Percentiles rank a stretch among this genome's conserved stretches.
Conservation (phyloP, 2,797 vertebrate genomes). For the Loris lydekkerianus region DNA sequence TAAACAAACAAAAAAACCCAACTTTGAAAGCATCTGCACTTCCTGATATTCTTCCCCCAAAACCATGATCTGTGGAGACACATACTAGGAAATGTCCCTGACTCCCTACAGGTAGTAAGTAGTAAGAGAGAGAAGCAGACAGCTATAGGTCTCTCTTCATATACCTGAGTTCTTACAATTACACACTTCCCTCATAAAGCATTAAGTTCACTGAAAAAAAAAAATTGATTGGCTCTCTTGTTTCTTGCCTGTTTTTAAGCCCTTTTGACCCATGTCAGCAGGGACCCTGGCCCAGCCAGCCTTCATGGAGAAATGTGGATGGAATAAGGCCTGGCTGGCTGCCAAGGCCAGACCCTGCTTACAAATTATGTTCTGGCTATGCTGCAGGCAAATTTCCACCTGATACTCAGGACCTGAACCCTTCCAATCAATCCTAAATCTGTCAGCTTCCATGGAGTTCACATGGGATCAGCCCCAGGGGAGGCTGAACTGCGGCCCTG, state of each 20-base stretch:
- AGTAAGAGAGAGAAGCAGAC: neutral
- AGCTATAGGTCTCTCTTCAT: neutral
- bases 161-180: neutral
- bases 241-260: constrained; percentile 65
- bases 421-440: constrained; percentile 87
- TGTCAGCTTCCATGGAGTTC: constrained; percentile 86
- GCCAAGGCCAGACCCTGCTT: constrained; percentile 73
- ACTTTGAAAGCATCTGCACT: neutral
- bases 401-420: constrained; percentile 83
- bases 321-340: neutral
- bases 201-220: constrained; percentile 53
- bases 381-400: constrained; percentile 85
- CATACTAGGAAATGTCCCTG: neutral
- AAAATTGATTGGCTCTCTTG: constrained; percentile 8
- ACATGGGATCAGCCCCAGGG: constrained; percentile 78
- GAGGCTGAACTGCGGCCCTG: constrained; percentile 29
- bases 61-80: neutral
- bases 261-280: constrained; percentile 59
- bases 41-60: neutral
- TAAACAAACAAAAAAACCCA: neutral
- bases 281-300: constrained; percentile 1
- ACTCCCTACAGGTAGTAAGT: neutral
- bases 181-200: constrained; percentile 55
- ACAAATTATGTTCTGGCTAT: constrained; percentile 71
- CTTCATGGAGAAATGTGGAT: neutral